A percentile compares a stretch with the other conserved stretches of the same genome.
phyloP scores from a whole-genome alignment of 2,113 vertebrate genomes.

The Zosterops lateralis region DNA sequence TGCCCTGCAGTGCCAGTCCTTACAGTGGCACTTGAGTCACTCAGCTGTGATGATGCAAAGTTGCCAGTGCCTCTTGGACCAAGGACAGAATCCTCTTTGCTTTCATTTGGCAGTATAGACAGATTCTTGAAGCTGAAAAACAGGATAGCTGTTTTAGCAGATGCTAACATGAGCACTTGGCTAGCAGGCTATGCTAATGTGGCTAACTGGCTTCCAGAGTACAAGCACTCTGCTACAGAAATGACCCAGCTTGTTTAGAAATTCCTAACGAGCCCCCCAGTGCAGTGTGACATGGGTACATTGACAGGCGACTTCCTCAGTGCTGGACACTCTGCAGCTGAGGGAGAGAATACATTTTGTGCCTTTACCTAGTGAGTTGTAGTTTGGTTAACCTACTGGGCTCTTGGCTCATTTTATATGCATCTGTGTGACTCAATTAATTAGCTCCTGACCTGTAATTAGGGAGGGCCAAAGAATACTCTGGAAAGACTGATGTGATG shows the following conservation, averaged over 20 bases:
- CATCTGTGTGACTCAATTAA: background rate
- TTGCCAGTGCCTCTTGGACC: background rate
- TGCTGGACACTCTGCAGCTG: background rate
- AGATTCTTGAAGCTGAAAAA: background rate
- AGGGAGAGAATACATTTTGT: background rate
- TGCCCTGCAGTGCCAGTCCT: background rate
- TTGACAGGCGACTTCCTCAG: rapidly evolving
- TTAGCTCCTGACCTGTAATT: background rate
- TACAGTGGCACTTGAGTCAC: background rate
- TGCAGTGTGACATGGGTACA: background rate
- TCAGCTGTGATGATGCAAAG: background rate
- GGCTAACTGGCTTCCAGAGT: background rate
- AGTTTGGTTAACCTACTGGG: background rate
- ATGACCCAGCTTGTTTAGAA: background rate
- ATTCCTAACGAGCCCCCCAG: background rate
- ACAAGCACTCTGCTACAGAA: background rate
- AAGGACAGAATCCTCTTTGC: background rate
- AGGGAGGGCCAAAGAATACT: background rate
- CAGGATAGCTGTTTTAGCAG: background rate
- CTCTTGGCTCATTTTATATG: background rate
- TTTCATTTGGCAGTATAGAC: background rate
- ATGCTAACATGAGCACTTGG: constrained; percentile 6
- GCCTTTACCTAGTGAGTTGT: background rate
- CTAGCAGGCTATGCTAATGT: background rate
- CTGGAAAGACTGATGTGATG: background rate